These are phyloP conservation scores for Lasius fuliginosus DNA, from an alignment of 2,888 invertebrate species.

Conservation along the genomic window DNA sequence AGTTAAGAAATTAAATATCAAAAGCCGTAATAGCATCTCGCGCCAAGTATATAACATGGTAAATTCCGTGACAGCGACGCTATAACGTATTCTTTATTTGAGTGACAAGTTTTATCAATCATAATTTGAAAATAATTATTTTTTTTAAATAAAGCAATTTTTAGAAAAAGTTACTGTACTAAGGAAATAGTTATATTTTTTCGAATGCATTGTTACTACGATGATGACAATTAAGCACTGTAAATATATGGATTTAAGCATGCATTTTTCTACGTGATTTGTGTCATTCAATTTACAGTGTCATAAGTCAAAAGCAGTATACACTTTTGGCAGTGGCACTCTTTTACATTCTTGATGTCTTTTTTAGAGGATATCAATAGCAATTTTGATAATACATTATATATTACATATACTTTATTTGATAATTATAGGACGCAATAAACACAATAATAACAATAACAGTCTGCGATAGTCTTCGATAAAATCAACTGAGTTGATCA, in stretches of 20 bases:
- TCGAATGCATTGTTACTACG: background rate
- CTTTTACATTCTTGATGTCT: no score
- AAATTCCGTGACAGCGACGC: background rate
- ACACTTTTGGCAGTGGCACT: no score
- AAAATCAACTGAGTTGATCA: background rate
- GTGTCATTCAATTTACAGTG: no score
- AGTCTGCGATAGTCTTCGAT: background rate
- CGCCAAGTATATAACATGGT: background rate
- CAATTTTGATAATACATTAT: background rate
- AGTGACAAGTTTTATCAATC: background rate
- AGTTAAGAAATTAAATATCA: background rate
- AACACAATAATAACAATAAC: conserved; percentile 4
- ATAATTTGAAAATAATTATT: background rate
- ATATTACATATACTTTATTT: background rate
- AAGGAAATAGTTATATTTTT: background rate
- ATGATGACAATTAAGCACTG: background rate
- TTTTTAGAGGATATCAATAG: no score
- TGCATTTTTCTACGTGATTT: no score
- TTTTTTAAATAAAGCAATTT: background rate
- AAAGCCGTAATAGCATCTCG: background rate
- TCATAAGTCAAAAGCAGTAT: no score
- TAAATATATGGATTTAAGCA: background rate
- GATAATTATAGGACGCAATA: background rate
- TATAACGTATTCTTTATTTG: background rate
- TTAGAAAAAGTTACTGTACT: background rate